Conservation (phyloP, 2,888 invertebrate genomes). For the Dynastes grantii region DNA sequence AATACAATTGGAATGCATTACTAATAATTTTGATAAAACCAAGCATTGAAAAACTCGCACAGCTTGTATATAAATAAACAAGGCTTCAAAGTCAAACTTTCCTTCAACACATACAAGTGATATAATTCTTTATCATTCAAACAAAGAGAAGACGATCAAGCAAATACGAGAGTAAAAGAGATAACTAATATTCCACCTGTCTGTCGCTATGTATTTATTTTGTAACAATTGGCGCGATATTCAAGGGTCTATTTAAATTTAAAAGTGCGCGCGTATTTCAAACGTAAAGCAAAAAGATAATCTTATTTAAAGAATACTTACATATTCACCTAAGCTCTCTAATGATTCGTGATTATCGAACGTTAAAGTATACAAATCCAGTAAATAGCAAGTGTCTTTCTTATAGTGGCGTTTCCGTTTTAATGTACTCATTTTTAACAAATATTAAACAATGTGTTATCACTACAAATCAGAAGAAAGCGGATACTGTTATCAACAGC, state of each 20-base stretch:
- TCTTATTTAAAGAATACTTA: conserved; percentile 69
- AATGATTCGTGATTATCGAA: conserved; percentile 87
- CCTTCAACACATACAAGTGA: conserved; percentile 9
- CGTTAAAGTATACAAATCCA: conserved; percentile 89
- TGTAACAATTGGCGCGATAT: conserved; percentile 31
- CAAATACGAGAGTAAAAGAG: conserved; percentile 29
- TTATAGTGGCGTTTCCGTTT: conserved; percentile 83
- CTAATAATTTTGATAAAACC: conserved; percentile 4
- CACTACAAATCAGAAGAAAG: conserved; percentile 12
- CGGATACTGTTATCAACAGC: conserved; percentile 29
- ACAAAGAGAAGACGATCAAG: conserved; percentile 17
- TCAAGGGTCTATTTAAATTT: conserved; percentile 36
- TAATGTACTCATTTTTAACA: conserved; percentile 65
- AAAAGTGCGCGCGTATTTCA: conserved; percentile 43
- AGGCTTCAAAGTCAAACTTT: conserved; percentile 31
- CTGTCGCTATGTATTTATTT: conserved; percentile 43
- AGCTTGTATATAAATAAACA: conserved; percentile 28
- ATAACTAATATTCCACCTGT: conserved; percentile 34
- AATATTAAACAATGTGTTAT: conserved; percentile 15
- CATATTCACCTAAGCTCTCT: conserved; percentile 80
- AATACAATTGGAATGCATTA: conserved; percentile 38
- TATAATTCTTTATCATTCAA: conserved; percentile 41
- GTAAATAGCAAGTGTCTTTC: conserved; percentile 87
- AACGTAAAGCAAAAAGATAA: conserved; percentile 28
- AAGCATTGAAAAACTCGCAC: conserved; percentile 1